phyloP scores from a whole-genome alignment of 2,797 vertebrate species.

The Cryptoprocta ferox region DNA sequence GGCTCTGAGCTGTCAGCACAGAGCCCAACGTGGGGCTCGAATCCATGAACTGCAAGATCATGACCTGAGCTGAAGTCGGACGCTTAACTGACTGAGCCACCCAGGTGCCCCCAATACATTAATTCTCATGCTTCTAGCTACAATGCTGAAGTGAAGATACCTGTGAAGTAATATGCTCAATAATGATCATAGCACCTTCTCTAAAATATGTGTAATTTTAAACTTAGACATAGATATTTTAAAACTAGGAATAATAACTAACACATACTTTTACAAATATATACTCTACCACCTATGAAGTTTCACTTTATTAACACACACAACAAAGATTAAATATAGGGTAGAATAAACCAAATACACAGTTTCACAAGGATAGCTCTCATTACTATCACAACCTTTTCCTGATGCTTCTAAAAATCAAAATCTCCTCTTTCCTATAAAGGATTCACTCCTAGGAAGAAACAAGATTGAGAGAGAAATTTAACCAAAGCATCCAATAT shows the following conservation, averaged over 20 bases:
- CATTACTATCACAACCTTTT: neutral
- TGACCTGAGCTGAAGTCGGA: too few relatives aligned
- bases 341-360: neutral
- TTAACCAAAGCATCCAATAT: neutral
- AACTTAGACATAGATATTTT: neutral
- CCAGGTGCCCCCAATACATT: too few relatives aligned
- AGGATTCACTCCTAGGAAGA: neutral
- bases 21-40: too few relatives aligned
- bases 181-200: neutral
- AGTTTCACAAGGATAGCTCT: neutral
- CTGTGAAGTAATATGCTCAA: neutral
- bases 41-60: too few relatives aligned
- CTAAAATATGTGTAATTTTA: neutral
- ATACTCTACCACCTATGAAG: neutral
- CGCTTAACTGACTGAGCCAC: too few relatives aligned
- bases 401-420: neutral
- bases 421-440: neutral
- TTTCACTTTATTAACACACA: neutral
- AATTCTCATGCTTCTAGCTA: neutral
- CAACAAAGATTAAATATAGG: neutral
- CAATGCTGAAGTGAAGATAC: neutral
- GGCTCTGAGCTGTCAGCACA: too few relatives aligned
- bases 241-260: neutral
- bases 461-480: neutral
- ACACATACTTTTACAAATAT: neutral